Percentiles rank a stretch among this genome's conserved stretches.
Evolutionary conservation across 2,888 invertebrate genomes (phyloP).

Genomic region (Xestia xanthographa): DNA sequence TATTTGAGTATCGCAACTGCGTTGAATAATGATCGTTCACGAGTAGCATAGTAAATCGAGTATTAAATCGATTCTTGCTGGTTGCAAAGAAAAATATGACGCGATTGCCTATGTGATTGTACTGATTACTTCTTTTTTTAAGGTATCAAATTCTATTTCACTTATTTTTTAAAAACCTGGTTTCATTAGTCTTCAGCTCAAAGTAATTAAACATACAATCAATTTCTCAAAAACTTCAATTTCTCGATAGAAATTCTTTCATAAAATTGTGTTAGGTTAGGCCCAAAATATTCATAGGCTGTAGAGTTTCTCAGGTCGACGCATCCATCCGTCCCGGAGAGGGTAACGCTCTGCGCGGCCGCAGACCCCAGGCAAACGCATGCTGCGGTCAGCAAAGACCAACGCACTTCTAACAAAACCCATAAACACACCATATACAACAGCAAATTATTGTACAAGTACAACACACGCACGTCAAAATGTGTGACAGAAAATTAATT

Average conservation of each 20-base stretch:
- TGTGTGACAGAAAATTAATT: conserved; percentile 53
- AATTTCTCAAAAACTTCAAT: background rate
- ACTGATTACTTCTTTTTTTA: background rate
- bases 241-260: background rate
- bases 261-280: background rate
- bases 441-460: conserved; percentile 16
- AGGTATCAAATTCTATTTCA: background rate
- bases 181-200: background rate
- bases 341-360: conserved; percentile 72
- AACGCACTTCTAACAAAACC: conserved; percentile 48
- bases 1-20: conserved; percentile 47
- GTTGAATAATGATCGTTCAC: conserved; percentile 49
- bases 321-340: conserved; percentile 59
- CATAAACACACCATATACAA: conserved; percentile 36
- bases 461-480: conserved; percentile 37
- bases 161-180: background rate
- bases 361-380: conserved; percentile 64
- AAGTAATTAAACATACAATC: background rate
- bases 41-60: conserved; percentile 55
- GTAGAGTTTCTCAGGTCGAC: conserved; percentile 53
- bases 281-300: conserved; percentile 6
- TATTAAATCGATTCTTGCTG: conserved; percentile 48
- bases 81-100: conserved; percentile 38
- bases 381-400: conserved; percentile 67
- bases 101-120: conserved; percentile 8